A percentile compares a stretch with the other conserved stretches of the same genome.
Conservation (phyloP, 2,797 vertebrate genomes). For the Notolabrus celidotus region DNA sequence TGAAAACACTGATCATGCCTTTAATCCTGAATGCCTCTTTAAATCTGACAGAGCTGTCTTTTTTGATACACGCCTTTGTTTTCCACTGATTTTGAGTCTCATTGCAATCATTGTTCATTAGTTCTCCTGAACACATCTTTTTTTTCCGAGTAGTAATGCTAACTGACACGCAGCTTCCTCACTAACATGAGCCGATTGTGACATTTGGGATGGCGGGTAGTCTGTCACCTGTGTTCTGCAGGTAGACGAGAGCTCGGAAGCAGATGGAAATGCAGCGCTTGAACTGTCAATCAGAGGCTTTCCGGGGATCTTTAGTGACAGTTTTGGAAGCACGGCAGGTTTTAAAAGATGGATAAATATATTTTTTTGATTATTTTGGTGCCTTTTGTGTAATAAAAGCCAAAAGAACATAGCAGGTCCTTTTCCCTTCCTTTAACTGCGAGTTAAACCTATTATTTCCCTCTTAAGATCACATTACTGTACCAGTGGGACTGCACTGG, state of each 20-base stretch:
- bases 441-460: background rate
- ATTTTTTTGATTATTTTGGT: background rate
- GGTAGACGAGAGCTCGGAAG: slow-evolving; percentile 31
- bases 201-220: slow-evolving; percentile 11
- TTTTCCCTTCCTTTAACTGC: too few species aligned
- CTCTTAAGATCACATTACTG: slow-evolving; percentile 14
- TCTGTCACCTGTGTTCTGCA: slow-evolving; percentile 43
- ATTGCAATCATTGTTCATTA: slow-evolving; percentile 27
- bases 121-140: background rate
- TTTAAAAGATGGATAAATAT: slow-evolving; percentile 4
- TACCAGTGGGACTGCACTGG: background rate
- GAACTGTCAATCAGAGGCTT: slow-evolving; percentile 47
- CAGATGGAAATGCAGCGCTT: slow-evolving; percentile 13
- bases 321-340: slow-evolving; percentile 3
- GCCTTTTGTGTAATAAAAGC: slow-evolving; percentile 2
- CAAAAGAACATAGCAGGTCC: too few species aligned
- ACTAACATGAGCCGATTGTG: slow-evolving; percentile 7
- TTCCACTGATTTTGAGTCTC: background rate
- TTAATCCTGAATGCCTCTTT: slow-evolving; percentile 26
- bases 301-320: background rate
- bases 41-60: slow-evolving; percentile 16
- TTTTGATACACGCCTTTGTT: slow-evolving; percentile 7
- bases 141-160: background rate
- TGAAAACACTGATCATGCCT: slow-evolving; percentile 16
- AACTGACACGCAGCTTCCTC: slow-evolving; percentile 11